These are phyloP conservation scores for Unio delphinus DNA, from an alignment of 2,888 invertebrate species.

Conservation along the genomic window DNA sequence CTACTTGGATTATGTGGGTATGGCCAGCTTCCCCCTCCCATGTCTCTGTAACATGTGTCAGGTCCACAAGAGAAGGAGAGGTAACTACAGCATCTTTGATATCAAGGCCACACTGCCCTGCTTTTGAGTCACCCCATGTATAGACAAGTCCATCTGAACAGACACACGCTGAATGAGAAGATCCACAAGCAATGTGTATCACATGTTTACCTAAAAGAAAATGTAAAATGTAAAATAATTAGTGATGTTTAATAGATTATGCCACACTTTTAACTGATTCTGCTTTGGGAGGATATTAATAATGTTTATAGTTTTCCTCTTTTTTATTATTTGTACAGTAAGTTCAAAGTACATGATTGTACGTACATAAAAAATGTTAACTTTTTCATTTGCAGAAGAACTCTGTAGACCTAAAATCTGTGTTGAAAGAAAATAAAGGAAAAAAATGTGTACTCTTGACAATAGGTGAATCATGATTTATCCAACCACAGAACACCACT, in stretches of 20 bases:
- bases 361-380: too few relatives aligned
- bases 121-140: slow-evolving; percentile 67
- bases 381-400: too few relatives aligned
- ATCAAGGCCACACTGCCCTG: slow-evolving; percentile 79
- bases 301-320: too few relatives aligned
- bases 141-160: slow-evolving; percentile 60
- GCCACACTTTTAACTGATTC: too few relatives aligned
- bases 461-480: too few relatives aligned
- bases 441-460: too few relatives aligned
- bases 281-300: too few relatives aligned
- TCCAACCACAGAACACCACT: too few relatives aligned
- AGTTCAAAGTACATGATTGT: too few relatives aligned
- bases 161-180: slow-evolving; percentile 75
- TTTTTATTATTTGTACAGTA: too few relatives aligned
- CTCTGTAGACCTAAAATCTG: too few relatives aligned
- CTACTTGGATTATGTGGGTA: slow-evolving; percentile 32
- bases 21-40: slow-evolving; percentile 45
- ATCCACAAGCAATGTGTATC: slow-evolving; percentile 82
- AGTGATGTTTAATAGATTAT: not conserved
- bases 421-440: too few relatives aligned
- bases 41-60: slow-evolving; percentile 30
- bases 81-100: slow-evolving; percentile 26
- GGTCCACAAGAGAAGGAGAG: slow-evolving; percentile 42
- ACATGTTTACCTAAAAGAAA: slow-evolving; percentile 73
- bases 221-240: not conserved